Evolutionary conservation across 2,888 invertebrate genomes (phyloP).

Genomic region (Catocala fraxini): DNA sequence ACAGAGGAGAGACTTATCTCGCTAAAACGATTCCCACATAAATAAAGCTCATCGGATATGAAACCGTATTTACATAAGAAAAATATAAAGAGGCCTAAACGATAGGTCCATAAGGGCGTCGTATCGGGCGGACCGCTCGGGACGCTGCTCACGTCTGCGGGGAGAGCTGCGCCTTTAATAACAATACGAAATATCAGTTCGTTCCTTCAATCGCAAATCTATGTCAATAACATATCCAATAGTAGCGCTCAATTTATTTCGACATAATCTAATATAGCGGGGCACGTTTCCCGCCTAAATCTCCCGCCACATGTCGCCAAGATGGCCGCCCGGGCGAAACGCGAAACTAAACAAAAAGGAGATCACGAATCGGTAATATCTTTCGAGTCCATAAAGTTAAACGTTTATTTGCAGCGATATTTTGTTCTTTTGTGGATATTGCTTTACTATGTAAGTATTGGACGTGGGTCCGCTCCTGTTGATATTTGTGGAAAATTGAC

Average conservation of each 20-base stretch:
- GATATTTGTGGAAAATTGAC: slow-evolving; percentile 50
- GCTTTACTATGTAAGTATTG: slow-evolving; percentile 77
- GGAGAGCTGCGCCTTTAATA: slow-evolving; percentile 82
- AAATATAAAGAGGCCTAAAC: slow-evolving; percentile 87
- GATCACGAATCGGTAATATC: slow-evolving; percentile 88
- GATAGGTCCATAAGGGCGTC: slow-evolving; percentile 83
- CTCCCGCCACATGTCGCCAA: slow-evolving; percentile 88
- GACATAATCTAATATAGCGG: slow-evolving; percentile 86
- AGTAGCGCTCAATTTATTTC: slow-evolving; percentile 87
- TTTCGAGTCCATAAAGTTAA: slow-evolving; percentile 87
- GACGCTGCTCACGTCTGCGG: slow-evolving; percentile 78
- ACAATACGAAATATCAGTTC: slow-evolving; percentile 88
- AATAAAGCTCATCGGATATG: slow-evolving; percentile 88
- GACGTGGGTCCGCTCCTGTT: slow-evolving; percentile 50
- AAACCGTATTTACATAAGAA: slow-evolving; percentile 87
- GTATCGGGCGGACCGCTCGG: slow-evolving; percentile 71
- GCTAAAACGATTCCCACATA: slow-evolving; percentile 88
- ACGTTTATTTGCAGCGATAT: slow-evolving; percentile 88
- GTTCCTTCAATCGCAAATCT: slow-evolving; percentile 88
- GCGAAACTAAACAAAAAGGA: slow-evolving; percentile 86
- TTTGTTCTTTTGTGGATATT: slow-evolving; percentile 86
- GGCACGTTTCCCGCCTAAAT: slow-evolving; percentile 87
- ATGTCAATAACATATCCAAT: slow-evolving; percentile 88
- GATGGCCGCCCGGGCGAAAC: slow-evolving; percentile 85
- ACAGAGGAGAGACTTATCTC: slow-evolving; percentile 83